Base-by-base conservation (phyloP, 2,888 invertebrate genomes). In the Lycia hirtaria region DNA sequence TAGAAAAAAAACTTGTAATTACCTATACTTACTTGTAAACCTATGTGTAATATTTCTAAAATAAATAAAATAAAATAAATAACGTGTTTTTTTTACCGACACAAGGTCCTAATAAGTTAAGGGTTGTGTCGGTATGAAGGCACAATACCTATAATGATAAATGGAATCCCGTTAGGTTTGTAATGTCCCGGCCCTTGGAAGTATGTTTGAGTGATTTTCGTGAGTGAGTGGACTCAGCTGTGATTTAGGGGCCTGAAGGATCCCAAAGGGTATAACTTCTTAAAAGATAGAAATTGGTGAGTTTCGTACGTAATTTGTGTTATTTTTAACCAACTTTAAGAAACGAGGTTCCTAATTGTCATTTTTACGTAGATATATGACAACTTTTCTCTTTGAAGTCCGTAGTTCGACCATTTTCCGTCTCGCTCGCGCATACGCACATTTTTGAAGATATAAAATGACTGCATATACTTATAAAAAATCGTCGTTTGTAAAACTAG, bases 141-240 rank as follows among this genome's bases (percentile, higher is more conserved):
- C 33, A 47, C 45, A 33, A 48, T 48, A 19, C 5, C 10, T 41
- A 4, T 40, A 48, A 54, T 54, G 47, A 40, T 17, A 40, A 40
- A 54, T 48, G 35, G 33, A 44, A 35, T 32, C 14, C 12, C 17
- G 40, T 40, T 26, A 14, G 32, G 30, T 45, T 17, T 54, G 32
- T 53, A 37, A n/a, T 45, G 19, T 24, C 26, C 35, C 12, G 22
- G 43, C 32, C 20, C 5, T 38, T 19, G 35, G 41, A 49, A 43
- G 32, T 51, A 43, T 30, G 48, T 43, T 43, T 55, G 41, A 49
- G 41, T 55, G 48, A 30, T 48, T 55, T 47, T 41, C 33, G 14
- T 35, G 41, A 54, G 38, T 30, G 47, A 54, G 22, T 20, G 35
- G 35, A 28, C 15, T 37, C 33, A 3, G n/a, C n/a, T 17, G 24